Base-by-base conservation (phyloP, 2,888 invertebrate genomes). In the Philhelius pedissequus region DNA sequence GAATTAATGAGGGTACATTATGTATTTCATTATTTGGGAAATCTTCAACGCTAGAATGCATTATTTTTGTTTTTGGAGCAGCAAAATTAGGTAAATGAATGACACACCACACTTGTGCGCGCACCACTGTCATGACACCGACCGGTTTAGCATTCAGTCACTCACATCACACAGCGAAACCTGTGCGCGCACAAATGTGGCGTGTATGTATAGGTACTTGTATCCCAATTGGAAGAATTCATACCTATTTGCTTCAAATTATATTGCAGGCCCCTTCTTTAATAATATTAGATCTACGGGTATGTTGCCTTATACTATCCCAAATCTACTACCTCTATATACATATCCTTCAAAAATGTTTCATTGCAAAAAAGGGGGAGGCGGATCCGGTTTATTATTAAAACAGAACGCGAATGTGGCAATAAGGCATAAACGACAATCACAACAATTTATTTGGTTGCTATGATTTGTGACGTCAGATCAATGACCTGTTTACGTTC, bases 401-500 rank as follows among this genome's bases (percentile, higher is more conserved):
- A 78, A 78, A 77, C 62, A 71, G 50, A 78, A 83, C 64, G 79
- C 74, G 64, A 83, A 78, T 66, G 25, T 22, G 35, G 56, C 15
- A 70, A 48, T 66, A 75, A 83, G 58, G 32, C 27, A 18, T 62
- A 68, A 8, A 71, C 56, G 62, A 84, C 45, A 84, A 84, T 62
- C 70, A 71, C 58, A 84, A 71, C 69, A 83, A 38, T 27, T 50
- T 56, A 15, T 20, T n/a, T 32, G 32, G 56, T 56, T 56, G 56
- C 35, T 56, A 56, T 35, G 56, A 56, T 32, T 74, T 80, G 80
- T 84, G 84, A 80, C 84, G 80, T 84, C 80, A 80, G 84, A 76
- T 75, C 84, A 84, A 80, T 84, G 84, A 84, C 84, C 84, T 80
- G 84, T 80, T 84, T 80, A 66, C 56, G 35, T 27, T 66, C 50